Percentiles rank a stretch among this genome's conserved stretches.
phyloP scores from a whole-genome alignment of 2,113 vertebrate genomes.

The Tetrax tetrax region DNA sequence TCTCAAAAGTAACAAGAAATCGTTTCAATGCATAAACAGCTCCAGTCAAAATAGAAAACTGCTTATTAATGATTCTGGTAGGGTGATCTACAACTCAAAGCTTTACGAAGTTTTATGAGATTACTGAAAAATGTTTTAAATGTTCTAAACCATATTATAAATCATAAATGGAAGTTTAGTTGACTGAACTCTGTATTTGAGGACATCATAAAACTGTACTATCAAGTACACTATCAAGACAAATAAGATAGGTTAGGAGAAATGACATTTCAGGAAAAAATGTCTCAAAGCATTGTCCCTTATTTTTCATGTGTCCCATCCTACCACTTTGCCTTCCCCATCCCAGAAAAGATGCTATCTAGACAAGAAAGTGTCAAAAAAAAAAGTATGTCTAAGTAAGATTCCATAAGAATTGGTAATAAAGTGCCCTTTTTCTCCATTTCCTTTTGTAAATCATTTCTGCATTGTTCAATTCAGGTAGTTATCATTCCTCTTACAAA shows the following conservation, averaged over 20 bases:
- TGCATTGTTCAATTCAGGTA: neutral
- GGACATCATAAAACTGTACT: neutral
- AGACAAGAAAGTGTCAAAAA: neutral
- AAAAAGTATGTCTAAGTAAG: neutral
- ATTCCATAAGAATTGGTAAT: neutral
- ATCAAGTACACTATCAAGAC: too few relatives aligned
- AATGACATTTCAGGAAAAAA: neutral
- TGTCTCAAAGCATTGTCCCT: neutral
- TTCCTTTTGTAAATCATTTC: neutral
- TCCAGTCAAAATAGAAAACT: neutral
- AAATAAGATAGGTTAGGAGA: neutral
- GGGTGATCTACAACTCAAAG: neutral
- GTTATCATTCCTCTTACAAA: neutral
- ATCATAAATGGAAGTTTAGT: neutral
- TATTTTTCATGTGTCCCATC: neutral
- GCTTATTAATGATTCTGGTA: neutral
- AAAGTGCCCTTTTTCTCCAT: neutral
- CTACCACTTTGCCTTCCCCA: neutral
- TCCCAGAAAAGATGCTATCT: neutral
- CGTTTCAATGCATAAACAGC: neutral
- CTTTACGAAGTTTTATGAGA: neutral
- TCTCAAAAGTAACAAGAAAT: neutral
- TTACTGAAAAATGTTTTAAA: neutral
- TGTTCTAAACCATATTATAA: neutral
- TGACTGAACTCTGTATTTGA: neutral